These are phyloP conservation scores for Yoshiicerus persimilis DNA, from an alignment of 1,140 invertebrate genomes.

Conservation along the genomic window DNA sequence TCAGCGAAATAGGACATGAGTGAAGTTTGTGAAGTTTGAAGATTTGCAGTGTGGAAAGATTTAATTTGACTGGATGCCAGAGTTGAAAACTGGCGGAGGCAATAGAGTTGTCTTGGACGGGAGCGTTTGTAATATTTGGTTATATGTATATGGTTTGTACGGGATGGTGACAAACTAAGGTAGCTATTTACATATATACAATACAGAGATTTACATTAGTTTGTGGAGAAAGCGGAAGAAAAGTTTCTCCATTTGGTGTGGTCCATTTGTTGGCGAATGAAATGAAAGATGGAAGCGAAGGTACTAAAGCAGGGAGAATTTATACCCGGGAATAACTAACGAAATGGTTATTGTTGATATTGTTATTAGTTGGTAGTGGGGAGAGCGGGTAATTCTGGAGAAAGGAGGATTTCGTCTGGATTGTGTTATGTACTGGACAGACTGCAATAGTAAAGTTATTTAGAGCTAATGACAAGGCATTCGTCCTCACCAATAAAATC, in stretches of 20 bases:
- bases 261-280: neutral
- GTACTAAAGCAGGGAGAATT: neutral
- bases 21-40: neutral
- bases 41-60: neutral
- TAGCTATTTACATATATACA: neutral
- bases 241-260: neutral
- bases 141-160: too few relatives aligned
- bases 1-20: too few relatives aligned
- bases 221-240: neutral
- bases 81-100: neutral
- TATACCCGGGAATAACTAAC: neutral
- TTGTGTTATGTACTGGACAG: neutral
- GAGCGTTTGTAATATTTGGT: neutral
- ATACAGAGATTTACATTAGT: neutral
- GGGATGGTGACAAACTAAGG: too few relatives aligned
- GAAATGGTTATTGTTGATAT: neutral
- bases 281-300: neutral
- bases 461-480: neutral
- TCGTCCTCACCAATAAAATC: neutral
- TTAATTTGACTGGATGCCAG: neutral
- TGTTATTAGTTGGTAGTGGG: neutral
- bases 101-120: neutral
- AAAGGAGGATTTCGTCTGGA: neutral
- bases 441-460: neutral
- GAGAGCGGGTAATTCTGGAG: neutral